Evolutionary conservation across 2,113 vertebrate genomes (phyloP).

Genomic region (Phrynosoma platyrhinos): DNA sequence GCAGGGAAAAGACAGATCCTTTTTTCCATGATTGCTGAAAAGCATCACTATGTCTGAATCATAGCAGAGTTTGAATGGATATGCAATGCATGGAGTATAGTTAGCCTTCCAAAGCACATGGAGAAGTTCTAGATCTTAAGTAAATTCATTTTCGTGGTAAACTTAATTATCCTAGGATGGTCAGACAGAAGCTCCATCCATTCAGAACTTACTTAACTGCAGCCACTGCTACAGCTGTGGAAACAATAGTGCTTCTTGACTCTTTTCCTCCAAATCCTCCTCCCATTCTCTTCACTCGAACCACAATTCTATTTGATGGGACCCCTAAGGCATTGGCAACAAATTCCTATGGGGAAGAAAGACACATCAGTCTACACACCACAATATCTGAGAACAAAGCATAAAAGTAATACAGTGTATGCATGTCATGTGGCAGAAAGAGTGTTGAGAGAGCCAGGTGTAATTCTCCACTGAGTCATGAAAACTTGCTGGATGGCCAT

Average conservation of each 20-base stretch:
- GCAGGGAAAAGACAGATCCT: neutral
- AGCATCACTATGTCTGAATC: neutral
- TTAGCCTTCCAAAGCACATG: neutral
- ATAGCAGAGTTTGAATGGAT: neutral
- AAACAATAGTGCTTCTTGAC: conserved; percentile 82
- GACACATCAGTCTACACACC: neutral
- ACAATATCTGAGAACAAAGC: conserved; percentile 7
- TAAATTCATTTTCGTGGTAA: too few relatives aligned
- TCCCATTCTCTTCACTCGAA: conserved; percentile 94
- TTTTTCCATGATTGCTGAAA: neutral
- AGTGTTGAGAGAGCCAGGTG: neutral
- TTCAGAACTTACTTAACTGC: conserved; percentile 85
- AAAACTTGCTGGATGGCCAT: too few relatives aligned
- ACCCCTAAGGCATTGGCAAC: conserved; percentile 88
- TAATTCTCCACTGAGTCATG: neutral
- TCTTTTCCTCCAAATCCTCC: conserved; percentile 99
- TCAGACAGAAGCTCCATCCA: neutral
- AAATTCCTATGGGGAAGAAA: conserved; percentile 62
- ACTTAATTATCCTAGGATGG: neutral
- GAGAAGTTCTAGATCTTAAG: neutral
- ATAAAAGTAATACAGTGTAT: neutral
- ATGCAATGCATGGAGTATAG: neutral
- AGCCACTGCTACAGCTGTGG: conserved; percentile 89
- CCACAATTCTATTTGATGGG: conserved; percentile 85
- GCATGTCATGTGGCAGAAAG: neutral